Base-by-base conservation (phyloP, 2,888 invertebrate genomes). In the Pyralis farinalis region DNA sequence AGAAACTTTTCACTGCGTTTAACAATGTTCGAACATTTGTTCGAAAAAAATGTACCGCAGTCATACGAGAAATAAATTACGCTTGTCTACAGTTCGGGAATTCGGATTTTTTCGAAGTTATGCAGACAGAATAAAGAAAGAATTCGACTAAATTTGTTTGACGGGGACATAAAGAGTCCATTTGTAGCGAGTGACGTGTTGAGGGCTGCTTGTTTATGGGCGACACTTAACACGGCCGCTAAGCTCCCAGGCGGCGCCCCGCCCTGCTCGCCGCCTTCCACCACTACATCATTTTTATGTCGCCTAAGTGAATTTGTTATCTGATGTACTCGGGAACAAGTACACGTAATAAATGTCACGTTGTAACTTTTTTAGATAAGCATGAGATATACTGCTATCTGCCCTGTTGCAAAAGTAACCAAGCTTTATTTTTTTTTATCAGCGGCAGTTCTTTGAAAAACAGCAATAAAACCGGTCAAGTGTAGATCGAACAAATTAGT, bases 111-210 rank as follows among this genome's bases (percentile, higher is more conserved):
- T 22, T 32, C 12, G 20, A n/a, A 30, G 16, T 30, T 29, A 25
- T 25, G 30, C 29, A 25, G 34, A 35, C 25, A 37, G 40, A 38
- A 46, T 44, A 38, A 44, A 12, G 39, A 56, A 53, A 52, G 48
- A 60, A 67, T 63, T 63, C 51, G 53, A 46, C 53, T 48, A 56
- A 66, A 60, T 67, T 68, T 71, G 63, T 71, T 73, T 69, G 73
- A 71, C 66, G 49, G 59, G 56, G 58, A 62, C 67, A 71, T 72
- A 76, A 76, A 75, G 70, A 68, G 69, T 73, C 67, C 62, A 76
- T 81, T 81, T 78, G 73, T 74, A 73, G 60, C 62, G 55, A 66
- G 69, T 73, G 79, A 71, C 73, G 63, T 71, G 67, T 69, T 64
- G 65, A 63, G 69, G 62, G 69, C 54, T 59, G 53, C 63, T 71